Evolutionary conservation across 2,797 vertebrate genomes (phyloP).

Genomic region (Phrynocephalus forsythii): DNA sequence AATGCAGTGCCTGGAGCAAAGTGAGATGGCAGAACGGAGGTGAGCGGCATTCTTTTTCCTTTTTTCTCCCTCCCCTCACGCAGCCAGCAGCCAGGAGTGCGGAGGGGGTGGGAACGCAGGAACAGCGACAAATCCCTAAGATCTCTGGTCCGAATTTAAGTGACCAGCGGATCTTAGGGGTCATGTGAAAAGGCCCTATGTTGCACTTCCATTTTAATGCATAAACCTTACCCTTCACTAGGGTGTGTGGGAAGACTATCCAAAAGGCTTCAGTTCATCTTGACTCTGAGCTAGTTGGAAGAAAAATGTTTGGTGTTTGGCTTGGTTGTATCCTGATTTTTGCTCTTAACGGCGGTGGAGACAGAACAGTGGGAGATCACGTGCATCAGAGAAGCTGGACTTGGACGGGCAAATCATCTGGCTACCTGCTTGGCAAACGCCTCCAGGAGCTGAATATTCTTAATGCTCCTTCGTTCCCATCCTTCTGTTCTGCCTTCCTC

Average conservation of each 20-base stretch:
- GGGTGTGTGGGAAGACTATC: conserved; percentile 12
- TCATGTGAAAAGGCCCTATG: too few relatives aligned
- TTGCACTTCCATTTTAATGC: not conserved
- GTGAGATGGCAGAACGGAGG: too few relatives aligned
- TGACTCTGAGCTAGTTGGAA: conserved; percentile 55
- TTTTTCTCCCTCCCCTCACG: not conserved
- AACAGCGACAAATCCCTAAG: too few relatives aligned
- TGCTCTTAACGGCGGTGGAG: conserved; percentile 51
- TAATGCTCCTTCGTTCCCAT: conserved; percentile 73
- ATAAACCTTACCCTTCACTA: not conserved
- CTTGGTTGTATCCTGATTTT: conserved; percentile 52
- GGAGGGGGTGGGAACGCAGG: too few relatives aligned
- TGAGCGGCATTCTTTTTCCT: too few relatives aligned
- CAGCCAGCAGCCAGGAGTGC: too few relatives aligned
- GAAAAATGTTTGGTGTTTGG: conserved; percentile 59
- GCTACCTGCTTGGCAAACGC: conserved; percentile 74
- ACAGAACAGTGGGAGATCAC: conserved; percentile 61
- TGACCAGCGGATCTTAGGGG: too few relatives aligned
- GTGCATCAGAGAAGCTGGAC: conserved; percentile 52
- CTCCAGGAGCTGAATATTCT: conserved; percentile 73
- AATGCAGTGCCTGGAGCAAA: too few relatives aligned
- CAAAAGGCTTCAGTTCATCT: conserved; percentile 64
- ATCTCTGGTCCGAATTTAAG: too few relatives aligned
- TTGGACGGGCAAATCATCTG: conserved; percentile 53
- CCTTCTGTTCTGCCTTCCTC: conserved; percentile 78